Percentiles rank a stretch among this genome's conserved stretches.
Evolutionary conservation across 1,140 invertebrate species (phyloP).

Genomic region (Triops cancriformis): DNA sequence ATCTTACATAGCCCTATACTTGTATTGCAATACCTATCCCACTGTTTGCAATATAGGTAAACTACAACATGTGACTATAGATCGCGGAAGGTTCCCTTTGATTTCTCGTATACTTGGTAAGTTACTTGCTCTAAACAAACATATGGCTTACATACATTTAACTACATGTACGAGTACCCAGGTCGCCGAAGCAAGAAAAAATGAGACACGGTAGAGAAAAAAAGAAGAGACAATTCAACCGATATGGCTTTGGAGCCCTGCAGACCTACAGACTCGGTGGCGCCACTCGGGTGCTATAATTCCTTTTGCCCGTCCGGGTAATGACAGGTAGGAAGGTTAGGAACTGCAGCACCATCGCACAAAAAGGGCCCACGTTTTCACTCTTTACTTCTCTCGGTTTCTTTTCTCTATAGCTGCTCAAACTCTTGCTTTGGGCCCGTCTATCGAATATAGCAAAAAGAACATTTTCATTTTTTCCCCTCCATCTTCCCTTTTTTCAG

Average conservation of each 20-base stretch:
- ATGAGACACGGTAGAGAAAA: neutral
- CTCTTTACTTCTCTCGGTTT: conserved; percentile 23
- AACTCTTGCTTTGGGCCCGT: conserved; percentile 4
- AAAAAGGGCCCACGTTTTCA: conserved; percentile 19
- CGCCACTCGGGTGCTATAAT: conserved; percentile 23
- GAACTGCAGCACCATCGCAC: conserved; percentile 20
- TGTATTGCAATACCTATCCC: too few relatives aligned
- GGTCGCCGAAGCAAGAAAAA: conserved; percentile 17
- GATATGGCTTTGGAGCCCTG: neutral
- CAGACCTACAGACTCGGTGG: conserved; percentile 20
- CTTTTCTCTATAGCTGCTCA: neutral
- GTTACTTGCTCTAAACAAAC: neutral
- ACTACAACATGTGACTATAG: neutral
- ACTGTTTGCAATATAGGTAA: too few relatives aligned
- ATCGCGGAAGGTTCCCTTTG: neutral
- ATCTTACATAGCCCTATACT: too few relatives aligned
- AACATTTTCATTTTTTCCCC: neutral
- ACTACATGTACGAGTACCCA: neutral
- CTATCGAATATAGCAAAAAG: neutral
- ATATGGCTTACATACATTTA: conserved; percentile 7
- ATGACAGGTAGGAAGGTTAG: conserved; percentile 24
- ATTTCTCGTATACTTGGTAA: neutral
- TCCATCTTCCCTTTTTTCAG: neutral
- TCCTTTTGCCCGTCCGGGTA: conserved; percentile 23
- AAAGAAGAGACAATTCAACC: conserved; percentile 17